Evolutionary conservation across 2,797 vertebrate genomes (phyloP).

Genomic region (Phalanger gymnotis): DNA sequence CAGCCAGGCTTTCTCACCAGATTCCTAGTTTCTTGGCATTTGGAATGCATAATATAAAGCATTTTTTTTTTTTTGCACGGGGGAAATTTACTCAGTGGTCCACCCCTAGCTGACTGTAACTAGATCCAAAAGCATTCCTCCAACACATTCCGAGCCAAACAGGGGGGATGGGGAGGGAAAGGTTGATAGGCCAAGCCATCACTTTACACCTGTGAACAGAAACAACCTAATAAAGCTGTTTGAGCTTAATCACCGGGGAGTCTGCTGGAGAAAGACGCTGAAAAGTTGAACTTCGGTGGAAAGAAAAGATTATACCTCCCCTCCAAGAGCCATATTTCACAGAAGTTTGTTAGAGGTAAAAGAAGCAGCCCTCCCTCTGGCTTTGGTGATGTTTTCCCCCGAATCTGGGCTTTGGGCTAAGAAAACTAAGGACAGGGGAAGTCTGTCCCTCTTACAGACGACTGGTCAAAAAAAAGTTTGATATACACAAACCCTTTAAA

Average conservation of each 20-base stretch:
- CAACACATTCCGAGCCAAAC: not conserved
- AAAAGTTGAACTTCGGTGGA: not conserved
- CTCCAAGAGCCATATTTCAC: not conserved
- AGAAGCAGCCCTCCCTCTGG: not conserved
- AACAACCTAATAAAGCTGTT: not conserved
- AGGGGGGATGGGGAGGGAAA: not conserved
- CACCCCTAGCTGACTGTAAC: not conserved
- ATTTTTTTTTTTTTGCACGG: not conserved
- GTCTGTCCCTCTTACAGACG: not conserved
- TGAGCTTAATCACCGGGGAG: not conserved
- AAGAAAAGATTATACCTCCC: not conserved
- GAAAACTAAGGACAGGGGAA: not conserved
- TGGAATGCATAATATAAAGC: not conserved
- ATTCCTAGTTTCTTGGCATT: not conserved
- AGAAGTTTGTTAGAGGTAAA: not conserved
- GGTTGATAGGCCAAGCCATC: not conserved
- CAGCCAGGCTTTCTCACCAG: not conserved
- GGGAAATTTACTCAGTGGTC: not conserved
- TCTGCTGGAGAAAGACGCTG: not conserved
- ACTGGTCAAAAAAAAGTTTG: not conserved
- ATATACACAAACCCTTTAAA: not conserved
- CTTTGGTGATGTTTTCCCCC: not conserved
- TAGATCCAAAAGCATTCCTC: slow-evolving; percentile 13
- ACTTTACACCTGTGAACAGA: slow-evolving; percentile 47
- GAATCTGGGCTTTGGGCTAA: not conserved